phyloP scores from a whole-genome alignment of 2,888 invertebrate species.

The Microctonus brassicae region DNA sequence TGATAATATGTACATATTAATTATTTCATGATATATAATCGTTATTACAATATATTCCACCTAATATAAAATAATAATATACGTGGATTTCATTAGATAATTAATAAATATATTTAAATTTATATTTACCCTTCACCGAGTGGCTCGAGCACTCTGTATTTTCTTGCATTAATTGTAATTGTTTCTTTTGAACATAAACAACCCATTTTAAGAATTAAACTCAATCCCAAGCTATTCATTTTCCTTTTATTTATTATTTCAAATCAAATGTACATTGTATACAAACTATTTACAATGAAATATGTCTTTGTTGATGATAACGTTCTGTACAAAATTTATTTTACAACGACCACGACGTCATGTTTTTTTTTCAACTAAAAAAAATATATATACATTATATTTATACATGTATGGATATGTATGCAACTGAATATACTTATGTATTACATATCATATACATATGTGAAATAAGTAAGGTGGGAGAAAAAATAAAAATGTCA shows the following conservation, averaged over 20 bases:
- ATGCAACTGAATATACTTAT: too few species aligned
- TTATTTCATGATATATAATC: too few species aligned
- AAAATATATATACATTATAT: too few species aligned
- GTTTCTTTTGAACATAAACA: constrained; percentile 84
- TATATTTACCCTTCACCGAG: constrained; percentile 83
- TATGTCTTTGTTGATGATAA: too few species aligned
- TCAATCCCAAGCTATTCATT: constrained; percentile 81
- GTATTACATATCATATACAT: too few species aligned
- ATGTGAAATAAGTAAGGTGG: too few species aligned
- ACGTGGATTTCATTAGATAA: too few species aligned
- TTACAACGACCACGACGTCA: not conserved
- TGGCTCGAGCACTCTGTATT: constrained; percentile 78
- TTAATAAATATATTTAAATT: not conserved
- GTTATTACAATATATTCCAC: too few species aligned
- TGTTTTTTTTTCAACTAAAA: too few species aligned
- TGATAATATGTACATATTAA: not conserved
- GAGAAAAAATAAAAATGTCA: too few species aligned
- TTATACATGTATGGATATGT: too few species aligned
- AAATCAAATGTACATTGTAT: not conserved
- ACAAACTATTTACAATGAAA: not conserved
- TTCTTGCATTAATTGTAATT: constrained; percentile 78
- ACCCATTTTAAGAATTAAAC: constrained; percentile 79
- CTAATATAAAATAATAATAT: too few species aligned
- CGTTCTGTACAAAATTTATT: not conserved
- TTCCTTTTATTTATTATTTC: constrained; percentile 27